Base-by-base conservation (phyloP, 2,113 vertebrate genomes). In the Platycercus adscitus region DNA sequence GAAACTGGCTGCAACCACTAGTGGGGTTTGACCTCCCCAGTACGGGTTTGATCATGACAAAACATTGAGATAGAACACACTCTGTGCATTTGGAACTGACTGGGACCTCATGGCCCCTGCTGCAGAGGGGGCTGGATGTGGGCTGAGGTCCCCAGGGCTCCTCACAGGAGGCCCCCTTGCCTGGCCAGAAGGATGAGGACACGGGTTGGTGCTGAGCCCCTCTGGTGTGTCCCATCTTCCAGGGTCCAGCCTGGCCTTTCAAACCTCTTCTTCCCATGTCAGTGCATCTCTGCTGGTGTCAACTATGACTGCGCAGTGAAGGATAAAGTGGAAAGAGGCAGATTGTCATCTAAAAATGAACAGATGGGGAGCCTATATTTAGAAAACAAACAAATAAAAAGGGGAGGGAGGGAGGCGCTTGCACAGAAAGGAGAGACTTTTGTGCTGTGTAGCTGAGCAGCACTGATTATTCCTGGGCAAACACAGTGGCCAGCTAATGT, bases 51-150 rank as follows among this genome's bases (percentile, higher is more conserved):
- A 9, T 5, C 13, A 4, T 15, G 33, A 35, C 12, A 16, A 55
- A 6, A 28, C 9, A 16, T 6, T 0, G 4, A 33, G 9, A 9
- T 1, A 26, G 72, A 60, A 8, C 11, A 0, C 0, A 2, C 12
- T 24, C 24, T 28, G 33, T 2, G 17, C 7, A 21, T 7, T 29
- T 3, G 2, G 26, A 17, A 10, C 39, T 7, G 63, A 9, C 0
- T 4, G 49, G 33, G 17, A 3, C 39, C 18, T 16, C 33, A 6
- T 35, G 16, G 52, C 28, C 11, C 19, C 50, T 20, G 44, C 2
- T 5, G 31, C 52, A 20, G 76, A 17, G 26, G 7, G 26, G 1
- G 14, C 52, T 60, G 72, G 26, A 4, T 10, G 52, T 12, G 39
- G 19, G 43, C 17, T 0, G 41, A 26, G 41, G 56, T 17, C 50